Evolutionary conservation across 1,140 invertebrate species (phyloP).

Genomic region (Bombus vancouverensis): DNA sequence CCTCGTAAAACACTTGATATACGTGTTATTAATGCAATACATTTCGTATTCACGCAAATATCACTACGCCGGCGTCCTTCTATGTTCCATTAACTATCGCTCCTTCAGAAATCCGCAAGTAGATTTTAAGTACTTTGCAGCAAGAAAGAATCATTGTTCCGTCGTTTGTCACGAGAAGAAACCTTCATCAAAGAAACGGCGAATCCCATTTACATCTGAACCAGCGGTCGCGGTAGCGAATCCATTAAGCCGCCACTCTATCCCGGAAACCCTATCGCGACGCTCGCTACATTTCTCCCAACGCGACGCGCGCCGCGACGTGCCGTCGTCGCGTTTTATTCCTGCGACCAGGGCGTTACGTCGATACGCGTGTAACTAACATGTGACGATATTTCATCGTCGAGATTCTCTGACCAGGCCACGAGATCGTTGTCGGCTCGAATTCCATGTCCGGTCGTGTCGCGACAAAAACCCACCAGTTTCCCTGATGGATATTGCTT

Average conservation of each 20-base stretch:
- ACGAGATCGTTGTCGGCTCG: background rate
- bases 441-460: background rate
- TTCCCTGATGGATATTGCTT: background rate
- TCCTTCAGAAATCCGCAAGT: background rate
- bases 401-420: background rate
- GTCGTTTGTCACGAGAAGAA: slow-evolving; percentile 7
- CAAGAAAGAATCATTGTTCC: slow-evolving; percentile 5
- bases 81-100: background rate
- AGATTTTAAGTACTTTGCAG: background rate
- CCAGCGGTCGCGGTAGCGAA: background rate
- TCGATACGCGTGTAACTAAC: background rate
- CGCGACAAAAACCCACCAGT: background rate
- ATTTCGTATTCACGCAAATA: background rate
- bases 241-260: slow-evolving; percentile 13
- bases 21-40: background rate
- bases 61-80: background rate
- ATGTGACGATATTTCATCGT: background rate
- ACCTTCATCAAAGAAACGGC: background rate
- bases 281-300: background rate
- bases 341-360: background rate
- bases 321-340: background rate
- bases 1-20: background rate
- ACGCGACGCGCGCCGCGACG: background rate
- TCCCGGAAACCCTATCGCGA: background rate
- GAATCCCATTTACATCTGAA: slow-evolving; percentile 21